Conservation (phyloP, 2,113 vertebrate genomes). For the Ifrita kowaldi region DNA sequence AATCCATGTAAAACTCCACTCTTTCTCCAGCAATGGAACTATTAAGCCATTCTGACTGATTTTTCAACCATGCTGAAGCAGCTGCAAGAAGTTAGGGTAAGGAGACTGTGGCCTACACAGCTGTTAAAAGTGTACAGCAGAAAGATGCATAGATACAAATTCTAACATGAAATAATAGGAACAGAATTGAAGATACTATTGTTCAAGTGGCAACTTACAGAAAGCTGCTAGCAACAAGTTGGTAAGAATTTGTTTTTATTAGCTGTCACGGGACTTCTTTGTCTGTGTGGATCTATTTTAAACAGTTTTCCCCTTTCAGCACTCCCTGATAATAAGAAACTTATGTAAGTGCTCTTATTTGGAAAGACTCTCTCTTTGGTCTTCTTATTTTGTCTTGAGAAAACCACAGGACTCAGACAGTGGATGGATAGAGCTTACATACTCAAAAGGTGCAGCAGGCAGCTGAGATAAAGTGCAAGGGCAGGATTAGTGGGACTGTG, state of each 20-base stretch:
- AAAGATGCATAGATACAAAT: not conserved
- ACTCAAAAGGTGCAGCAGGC: not conserved
- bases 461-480: not conserved
- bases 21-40: not conserved
- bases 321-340: slow-evolving; percentile 7
- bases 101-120: not conserved
- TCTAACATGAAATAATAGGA: not conserved
- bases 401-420: not conserved
- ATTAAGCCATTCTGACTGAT: not conserved
- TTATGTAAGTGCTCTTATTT: not conserved
- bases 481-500: not conserved
- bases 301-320: not conserved
- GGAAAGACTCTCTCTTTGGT: not conserved
- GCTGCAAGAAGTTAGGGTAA: not conserved
- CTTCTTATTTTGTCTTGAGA: slow-evolving; percentile 5
- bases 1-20: not conserved
- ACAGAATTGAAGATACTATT: not conserved
- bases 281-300: not conserved
- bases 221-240: slow-evolving; percentile 21
- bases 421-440: not conserved
- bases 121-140: not conserved
- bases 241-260: not conserved
- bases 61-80: not conserved
- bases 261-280: not conserved
- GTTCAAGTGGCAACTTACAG: not conserved